Evolutionary conservation across 2,113 vertebrate species (phyloP).

Genomic region (Capreolus pygargus): DNA sequence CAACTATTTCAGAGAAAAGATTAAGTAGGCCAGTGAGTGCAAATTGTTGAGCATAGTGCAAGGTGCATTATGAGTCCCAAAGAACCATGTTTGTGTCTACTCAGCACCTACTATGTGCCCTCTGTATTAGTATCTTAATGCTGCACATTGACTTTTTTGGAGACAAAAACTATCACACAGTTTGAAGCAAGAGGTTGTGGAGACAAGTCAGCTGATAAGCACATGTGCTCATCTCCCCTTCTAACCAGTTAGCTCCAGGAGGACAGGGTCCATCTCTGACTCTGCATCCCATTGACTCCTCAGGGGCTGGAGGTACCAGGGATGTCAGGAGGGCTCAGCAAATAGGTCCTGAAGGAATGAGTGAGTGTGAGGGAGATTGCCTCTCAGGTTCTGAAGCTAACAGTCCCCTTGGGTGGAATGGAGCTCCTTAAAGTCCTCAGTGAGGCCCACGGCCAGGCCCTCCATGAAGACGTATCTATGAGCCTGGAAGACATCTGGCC

Average conservation of each 20-base stretch:
- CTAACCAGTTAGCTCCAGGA: background rate
- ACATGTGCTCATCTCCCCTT: background rate
- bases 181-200: background rate
- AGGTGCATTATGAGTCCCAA: background rate
- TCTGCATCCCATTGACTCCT: background rate
- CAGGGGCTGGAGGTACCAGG: background rate
- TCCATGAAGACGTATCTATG: background rate
- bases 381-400: background rate
- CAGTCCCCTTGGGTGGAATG: background rate
- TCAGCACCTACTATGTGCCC: background rate
- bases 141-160: background rate
- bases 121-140: background rate
- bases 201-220: background rate
- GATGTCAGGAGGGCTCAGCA: background rate
- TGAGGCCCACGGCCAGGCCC: background rate
- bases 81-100: background rate
- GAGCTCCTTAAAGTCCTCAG: background rate
- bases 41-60: background rate
- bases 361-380: background rate
- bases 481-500: background rate
- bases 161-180: background rate
- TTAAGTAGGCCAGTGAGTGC: background rate
- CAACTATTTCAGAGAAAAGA: background rate
- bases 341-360: background rate
- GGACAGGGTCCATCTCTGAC: background rate